Base-by-base conservation (phyloP, 2,113 vertebrate species). In the Nothocercus nigrocapillus region DNA sequence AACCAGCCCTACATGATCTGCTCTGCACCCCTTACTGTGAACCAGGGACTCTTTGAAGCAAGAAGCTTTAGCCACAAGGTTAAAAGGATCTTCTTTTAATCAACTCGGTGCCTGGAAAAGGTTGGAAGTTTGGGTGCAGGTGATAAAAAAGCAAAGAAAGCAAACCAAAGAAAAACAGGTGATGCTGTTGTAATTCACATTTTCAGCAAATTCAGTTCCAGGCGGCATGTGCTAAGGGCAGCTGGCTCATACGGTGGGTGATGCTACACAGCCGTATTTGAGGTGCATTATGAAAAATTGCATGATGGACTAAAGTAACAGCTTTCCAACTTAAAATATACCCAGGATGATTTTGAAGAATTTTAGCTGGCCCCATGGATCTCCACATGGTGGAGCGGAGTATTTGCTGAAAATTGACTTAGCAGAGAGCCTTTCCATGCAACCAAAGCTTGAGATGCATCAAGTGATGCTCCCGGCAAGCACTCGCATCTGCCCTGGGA, bases 371-470 rank as follows among this genome's bases (percentile, higher is more conserved):
- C 27, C 53, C 8, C 16, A 16, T 28, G 27, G 53, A 56, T 30
- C 53, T 56, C 53, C 45, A 20, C 59, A 44, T 42, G 21, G n/a
- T 81, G 64, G 8, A 40, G 13, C 75, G 83, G 15, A 51, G 88
- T 51, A 13, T 58, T 74, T 70, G 68, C 44, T 18, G 49, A 42
- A 11, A 9, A 10, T 73, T 78, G 77, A 78, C 68, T 42, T 77
- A 49, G 36, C 30, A n/a, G 18, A 81, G 36, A 70, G 76, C 27
- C 86, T 77, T 88, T 74, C n/a, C 73, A 45, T 0, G 0, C 30
- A 85, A 56, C 40, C 25, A 67, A 73, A 54, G 5, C 0, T 0
- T 59, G 61, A 7, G 3, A 36, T 3, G 4, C 4, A 6, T 67
- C 53, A 64, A 76, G 53, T 85, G 62, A 27, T 73, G n/a, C 53